Base-by-base conservation (phyloP, 2,797 vertebrate species). In the Xerus rutilus region DNA sequence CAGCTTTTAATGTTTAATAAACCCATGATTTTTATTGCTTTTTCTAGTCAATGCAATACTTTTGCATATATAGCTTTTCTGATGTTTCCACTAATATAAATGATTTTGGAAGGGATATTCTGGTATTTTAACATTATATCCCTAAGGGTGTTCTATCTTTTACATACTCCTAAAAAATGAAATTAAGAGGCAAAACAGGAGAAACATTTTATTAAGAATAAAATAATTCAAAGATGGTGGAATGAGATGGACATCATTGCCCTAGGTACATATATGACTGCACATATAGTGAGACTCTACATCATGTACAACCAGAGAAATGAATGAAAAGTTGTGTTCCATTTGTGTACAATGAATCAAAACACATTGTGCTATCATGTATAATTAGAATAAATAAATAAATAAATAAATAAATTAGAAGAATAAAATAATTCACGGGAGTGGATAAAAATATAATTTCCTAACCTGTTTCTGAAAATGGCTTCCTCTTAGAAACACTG, bases 1-100 rank as follows among this genome's bases (percentile, higher is more conserved):
- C 30, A 18, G 30, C 35, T 81, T 96, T 90, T 57, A 89, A 47
- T 47, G 47, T 64, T 81, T 81, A 69, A 62, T 64, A 76, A 88
- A 70, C 30, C 39, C 49, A 20, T 4, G 0, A 35, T 70, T 30
- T 76, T 73, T 28, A 74, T n/a, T 57, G 7, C 15, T 21, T 76
- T 62, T 77, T 72, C 11, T 6, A 47, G 30, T 5, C 32, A 70
- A 62, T 43, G 52, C 7, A 57, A 23, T 77, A 49, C 72, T 32
- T 64, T 39, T 18, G 12, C 12, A 28, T 7, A 47, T 23, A 25
- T 15, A 25, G 20, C 49, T 79, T 79, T 14, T 47, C 7, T 35
- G 28, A 47, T 49, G 67, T 39, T 78, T 67, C 72, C 15, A 59
- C n/a, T 25, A 12, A 8, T 67, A 35, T 32, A 20, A 59, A 62